Percentiles rank a stretch among this genome's conserved stretches.
These are phyloP conservation scores for Oryzias melastigma DNA, from an alignment of 2,113 vertebrate species.

Conservation along the genomic window DNA sequence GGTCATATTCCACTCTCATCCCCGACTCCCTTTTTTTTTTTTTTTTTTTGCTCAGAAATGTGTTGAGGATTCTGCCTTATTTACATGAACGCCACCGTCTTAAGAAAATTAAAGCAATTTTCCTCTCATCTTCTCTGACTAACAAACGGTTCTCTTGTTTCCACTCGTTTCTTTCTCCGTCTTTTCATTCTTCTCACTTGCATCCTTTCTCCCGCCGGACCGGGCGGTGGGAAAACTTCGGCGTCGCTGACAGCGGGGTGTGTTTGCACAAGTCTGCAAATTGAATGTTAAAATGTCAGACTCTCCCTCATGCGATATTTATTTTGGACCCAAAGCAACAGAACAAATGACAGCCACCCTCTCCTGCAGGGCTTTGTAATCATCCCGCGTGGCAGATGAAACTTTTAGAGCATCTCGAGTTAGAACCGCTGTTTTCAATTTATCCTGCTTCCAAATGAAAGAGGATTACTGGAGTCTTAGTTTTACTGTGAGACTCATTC, in stretches of 20 bases:
- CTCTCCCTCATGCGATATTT: slow-evolving; percentile 12
- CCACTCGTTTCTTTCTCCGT: neutral
- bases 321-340: neutral
- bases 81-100: slow-evolving; percentile 21
- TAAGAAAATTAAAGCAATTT: slow-evolving; percentile 7
- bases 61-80: neutral
- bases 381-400: neutral
- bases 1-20: slow-evolving; percentile 9
- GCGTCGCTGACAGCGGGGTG: neutral
- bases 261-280: slow-evolving; percentile 19
- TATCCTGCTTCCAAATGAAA: slow-evolving; percentile 2
- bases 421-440: neutral
- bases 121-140: slow-evolving; percentile 12
- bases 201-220: neutral
- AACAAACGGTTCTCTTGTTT: neutral
- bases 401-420: neutral
- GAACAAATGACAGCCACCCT: slow-evolving; percentile 7
- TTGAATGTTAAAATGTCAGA: slow-evolving; percentile 18
- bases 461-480: slow-evolving; percentile 7
- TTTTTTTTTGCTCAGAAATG: neutral
- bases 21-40: neutral
- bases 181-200: neutral
- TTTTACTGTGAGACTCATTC: slow-evolving; percentile 5
- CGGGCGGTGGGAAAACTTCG: neutral
- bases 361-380: neutral